Base-by-base conservation (phyloP, 2,888 invertebrate species). In the Tetranychus truncatus region DNA sequence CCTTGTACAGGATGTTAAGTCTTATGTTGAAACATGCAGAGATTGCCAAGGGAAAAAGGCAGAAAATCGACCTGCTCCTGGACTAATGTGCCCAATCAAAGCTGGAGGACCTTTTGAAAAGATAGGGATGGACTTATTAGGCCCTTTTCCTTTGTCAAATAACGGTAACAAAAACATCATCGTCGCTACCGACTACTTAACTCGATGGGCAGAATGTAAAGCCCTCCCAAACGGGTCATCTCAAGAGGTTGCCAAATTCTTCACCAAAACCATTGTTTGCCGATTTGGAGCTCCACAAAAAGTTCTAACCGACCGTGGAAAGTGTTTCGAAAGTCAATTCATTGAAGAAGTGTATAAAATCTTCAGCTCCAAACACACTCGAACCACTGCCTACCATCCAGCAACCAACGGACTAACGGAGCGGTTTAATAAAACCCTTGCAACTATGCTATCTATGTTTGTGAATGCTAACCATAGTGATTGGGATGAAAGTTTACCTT, bases 331-430 rank as follows among this genome's bases (percentile, higher is more conserved):
- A n/a, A 44, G 44, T 11, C 18, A 7, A 9, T 45, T 71, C 21
- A 71, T 71, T 44, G n/a, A 71, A 44, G 24, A 21, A 21, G 21
- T 71, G 1, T 71, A 69, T 75, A 18, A 69, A 45, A 11, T 67
- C n/a, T 66, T 76, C 1, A 8, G 44, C 18, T 66, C 45, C 1
- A 55, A 75, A 20, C 77, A 78, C 66, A 72, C 67, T 6, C 77
- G 75, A 34, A 79, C 79, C 15, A 75, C 77, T 6, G 74, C 78
- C 0, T 79, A 77, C 74, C 75, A 77, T 5, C 79, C 79, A 0
- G 45, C 77, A 45, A 65, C 65, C 0, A 79, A 80, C 65, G 80
- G 80, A 0, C 55, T 79, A 1, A 76, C 76, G 0, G 80, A 80
- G 75, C 66, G 77, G 6, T 77, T 78, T 55, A 80, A 80, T 71